A percentile compares a stretch with the other conserved stretches of the same genome.
Conservation (phyloP, 2,113 vertebrate species). For the Tympanuchus pallidicinctus region DNA sequence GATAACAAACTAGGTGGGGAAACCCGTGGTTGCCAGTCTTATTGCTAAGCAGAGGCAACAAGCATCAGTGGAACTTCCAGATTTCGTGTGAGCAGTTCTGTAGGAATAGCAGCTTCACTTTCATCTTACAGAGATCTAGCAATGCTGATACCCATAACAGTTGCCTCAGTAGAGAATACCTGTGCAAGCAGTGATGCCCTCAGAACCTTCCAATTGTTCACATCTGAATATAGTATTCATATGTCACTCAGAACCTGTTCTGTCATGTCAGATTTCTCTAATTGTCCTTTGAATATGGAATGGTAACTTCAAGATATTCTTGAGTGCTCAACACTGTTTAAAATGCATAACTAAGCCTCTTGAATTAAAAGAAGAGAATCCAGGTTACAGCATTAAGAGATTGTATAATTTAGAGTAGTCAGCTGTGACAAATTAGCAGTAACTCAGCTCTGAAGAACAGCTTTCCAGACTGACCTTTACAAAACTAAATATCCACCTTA, state of each 20-base stretch:
- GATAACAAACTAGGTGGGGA: neutral
- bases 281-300: neutral
- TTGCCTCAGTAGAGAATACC: neutral
- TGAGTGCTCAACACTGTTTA: neutral
- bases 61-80: accelerated
- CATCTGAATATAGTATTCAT: neutral
- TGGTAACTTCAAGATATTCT: neutral
- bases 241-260: neutral
- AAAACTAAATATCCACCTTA: neutral
- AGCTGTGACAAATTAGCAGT: neutral
- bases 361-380: neutral
- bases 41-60: neutral
- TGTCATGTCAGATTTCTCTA: neutral
- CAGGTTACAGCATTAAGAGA: neutral
- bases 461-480: neutral
- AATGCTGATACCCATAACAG: neutral
- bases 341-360: neutral
- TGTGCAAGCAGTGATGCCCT: neutral
- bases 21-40: neutral
- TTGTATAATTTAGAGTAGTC: neutral
- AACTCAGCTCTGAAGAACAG: neutral
- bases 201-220: neutral
- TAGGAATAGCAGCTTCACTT: neutral
- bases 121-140: neutral
- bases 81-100: neutral